phyloP scores from a whole-genome alignment of 2,888 invertebrate species.

The Amphipoea oculea region DNA sequence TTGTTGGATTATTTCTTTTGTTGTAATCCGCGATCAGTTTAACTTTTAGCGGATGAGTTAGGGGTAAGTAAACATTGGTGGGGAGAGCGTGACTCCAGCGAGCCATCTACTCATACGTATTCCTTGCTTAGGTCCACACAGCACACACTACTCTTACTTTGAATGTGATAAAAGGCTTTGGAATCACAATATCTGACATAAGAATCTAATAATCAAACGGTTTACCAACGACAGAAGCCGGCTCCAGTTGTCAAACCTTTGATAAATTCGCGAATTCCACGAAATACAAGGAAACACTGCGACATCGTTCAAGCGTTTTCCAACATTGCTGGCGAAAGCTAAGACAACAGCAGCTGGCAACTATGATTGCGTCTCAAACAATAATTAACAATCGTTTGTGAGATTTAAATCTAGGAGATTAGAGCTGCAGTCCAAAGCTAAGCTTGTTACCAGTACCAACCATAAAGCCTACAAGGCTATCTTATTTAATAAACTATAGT shows the following conservation, averaged over 20 bases:
- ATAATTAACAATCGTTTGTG: slow-evolving; percentile 56
- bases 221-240: not conserved
- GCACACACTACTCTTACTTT: not conserved
- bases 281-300: not conserved
- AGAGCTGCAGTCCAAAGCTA: slow-evolving; percentile 29
- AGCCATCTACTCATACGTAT: no score
- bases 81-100: no score
- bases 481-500: slow-evolving; percentile 52
- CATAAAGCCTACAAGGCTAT: slow-evolving; percentile 57
- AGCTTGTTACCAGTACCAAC: slow-evolving; percentile 15
- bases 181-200: not conserved
- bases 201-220: not conserved
- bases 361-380: slow-evolving; percentile 28
- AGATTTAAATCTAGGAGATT: slow-evolving; percentile 47
- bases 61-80: no score
- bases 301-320: not conserved
- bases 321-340: not conserved
- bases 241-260: not conserved
- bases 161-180: not conserved
- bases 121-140: no score
- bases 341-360: not conserved
- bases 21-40: no score
- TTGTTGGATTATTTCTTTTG: no score
- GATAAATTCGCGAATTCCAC: not conserved
- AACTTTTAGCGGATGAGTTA: no score